Evolutionary conservation across 2,113 vertebrate genomes (phyloP).

Genomic region (Colaptes auratus): DNA sequence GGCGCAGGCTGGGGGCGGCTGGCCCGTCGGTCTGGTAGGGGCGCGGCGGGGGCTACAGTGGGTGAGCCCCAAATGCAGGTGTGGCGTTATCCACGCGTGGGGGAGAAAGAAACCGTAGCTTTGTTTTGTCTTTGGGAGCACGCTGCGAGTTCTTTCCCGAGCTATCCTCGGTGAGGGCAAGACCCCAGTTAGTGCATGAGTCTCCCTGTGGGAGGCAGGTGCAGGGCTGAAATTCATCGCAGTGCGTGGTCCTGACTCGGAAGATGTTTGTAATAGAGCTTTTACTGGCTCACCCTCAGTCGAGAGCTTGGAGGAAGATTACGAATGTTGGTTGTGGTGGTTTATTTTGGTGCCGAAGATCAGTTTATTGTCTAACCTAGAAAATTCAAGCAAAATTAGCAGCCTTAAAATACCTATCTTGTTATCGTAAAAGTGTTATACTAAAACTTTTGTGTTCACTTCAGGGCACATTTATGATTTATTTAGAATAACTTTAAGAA

Average conservation of each 20-base stretch:
- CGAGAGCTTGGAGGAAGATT: not conserved
- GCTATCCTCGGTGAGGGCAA: fast-evolving
- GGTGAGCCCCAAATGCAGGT: fast-evolving
- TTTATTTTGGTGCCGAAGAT: not conserved
- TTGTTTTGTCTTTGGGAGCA: fast-evolving
- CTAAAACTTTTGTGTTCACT: fast-evolving
- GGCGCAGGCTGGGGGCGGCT: too few species aligned
- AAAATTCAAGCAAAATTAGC: not conserved
- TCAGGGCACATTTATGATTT: fast-evolving
- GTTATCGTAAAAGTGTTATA: fast-evolving
- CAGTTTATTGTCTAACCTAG: not conserved
- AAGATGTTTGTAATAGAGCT: fast-evolving
- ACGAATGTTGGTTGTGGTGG: too few species aligned
- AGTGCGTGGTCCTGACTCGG: fast-evolving
- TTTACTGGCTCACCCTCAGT: fast-evolving
- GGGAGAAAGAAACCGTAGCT: fast-evolving
- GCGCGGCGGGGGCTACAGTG: not conserved
- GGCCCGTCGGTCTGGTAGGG: too few species aligned
- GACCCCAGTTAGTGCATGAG: fast-evolving
- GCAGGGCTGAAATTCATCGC: fast-evolving
- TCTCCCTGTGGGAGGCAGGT: not conserved
- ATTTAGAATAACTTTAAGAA: not conserved
- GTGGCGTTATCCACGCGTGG: fast-evolving
- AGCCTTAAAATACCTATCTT: fast-evolving
- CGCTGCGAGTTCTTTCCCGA: fast-evolving